Percentiles rank a stretch among this genome's conserved stretches.
Evolutionary conservation across 2,797 vertebrate genomes (phyloP).

Genomic region (Alouatta caraya): DNA sequence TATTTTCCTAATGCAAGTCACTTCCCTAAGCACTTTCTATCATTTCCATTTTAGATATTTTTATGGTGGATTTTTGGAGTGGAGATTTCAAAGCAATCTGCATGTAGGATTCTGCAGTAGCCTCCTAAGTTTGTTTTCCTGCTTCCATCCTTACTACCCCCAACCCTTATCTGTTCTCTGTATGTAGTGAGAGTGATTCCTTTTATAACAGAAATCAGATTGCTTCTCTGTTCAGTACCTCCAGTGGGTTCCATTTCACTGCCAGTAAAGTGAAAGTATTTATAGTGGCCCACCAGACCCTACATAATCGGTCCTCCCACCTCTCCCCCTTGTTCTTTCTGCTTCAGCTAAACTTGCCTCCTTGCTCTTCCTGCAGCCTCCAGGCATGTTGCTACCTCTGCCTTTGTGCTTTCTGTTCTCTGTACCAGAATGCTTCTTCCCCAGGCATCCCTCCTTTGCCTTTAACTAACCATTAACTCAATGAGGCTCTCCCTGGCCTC

Average conservation of each 20-base stretch:
- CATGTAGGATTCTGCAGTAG: background rate
- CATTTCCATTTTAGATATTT: background rate
- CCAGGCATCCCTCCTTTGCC: background rate
- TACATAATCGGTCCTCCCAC: accelerated
- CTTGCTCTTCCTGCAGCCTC: background rate
- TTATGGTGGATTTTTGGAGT: background rate
- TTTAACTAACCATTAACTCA: background rate
- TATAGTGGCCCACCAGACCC: accelerated
- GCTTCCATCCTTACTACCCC: background rate
- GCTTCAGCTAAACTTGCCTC: background rate
- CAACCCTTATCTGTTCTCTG: background rate
- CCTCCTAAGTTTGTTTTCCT: background rate
- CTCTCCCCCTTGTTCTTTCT: background rate
- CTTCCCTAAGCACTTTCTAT: background rate
- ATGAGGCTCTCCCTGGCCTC: background rate
- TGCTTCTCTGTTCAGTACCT: background rate
- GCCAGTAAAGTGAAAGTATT: background rate
- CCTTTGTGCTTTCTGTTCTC: background rate
- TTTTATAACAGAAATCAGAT: background rate
- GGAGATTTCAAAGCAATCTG: background rate
- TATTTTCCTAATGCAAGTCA: background rate
- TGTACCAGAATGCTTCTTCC: background rate
- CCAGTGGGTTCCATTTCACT: background rate
- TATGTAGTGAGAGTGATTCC: background rate
- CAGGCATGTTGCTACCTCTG: background rate